Evolutionary conservation across 2,797 vertebrate species (phyloP).

Genomic region (Gobionotothen gibberifrons): DNA sequence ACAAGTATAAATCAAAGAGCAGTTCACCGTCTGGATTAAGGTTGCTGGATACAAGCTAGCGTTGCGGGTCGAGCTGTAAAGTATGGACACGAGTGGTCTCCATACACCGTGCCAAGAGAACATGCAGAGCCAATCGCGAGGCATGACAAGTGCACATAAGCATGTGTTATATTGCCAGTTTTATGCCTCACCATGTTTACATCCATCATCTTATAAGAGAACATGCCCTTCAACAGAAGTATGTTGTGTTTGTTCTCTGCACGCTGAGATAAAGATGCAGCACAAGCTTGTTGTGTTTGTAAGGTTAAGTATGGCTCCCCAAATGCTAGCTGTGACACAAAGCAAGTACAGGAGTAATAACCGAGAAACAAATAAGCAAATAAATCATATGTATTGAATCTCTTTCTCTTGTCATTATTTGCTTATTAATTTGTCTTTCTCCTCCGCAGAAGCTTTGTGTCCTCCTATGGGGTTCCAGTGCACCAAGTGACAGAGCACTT

Average conservation of each 20-base stretch:
- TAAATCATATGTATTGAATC: conserved; percentile 46
- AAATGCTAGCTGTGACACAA: conserved; percentile 2
- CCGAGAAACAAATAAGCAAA: conserved; percentile 31
- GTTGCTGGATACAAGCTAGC: conserved; percentile 52
- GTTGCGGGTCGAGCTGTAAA: conserved; percentile 47
- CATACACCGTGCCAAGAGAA: conserved; percentile 30
- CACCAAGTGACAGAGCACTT: conserved; percentile 39
- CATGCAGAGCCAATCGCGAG: conserved; percentile 38
- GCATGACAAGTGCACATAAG: conserved; percentile 53
- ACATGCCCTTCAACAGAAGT: conserved; percentile 51
- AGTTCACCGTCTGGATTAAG: conserved; percentile 59
- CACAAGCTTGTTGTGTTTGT: neutral
- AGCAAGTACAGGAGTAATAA: conserved; percentile 30
- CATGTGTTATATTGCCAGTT: conserved; percentile 58
- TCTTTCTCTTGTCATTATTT: conserved; percentile 28
- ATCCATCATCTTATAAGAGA: conserved; percentile 53
- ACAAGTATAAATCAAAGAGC: conserved; percentile 67
- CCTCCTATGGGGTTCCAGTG: conserved; percentile 32
- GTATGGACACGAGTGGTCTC: conserved; percentile 39
- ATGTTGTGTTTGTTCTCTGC: neutral
- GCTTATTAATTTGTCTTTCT: conserved; percentile 24
- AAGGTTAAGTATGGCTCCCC: conserved; percentile 21
- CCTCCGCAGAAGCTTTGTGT: conserved; percentile 23
- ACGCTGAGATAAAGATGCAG: conserved; percentile 14
- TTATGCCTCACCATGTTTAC: conserved; percentile 51